A percentile compares a stretch with the other conserved stretches of the same genome.
These are phyloP conservation scores for Microchrysa polita DNA, from an alignment of 2,888 invertebrate genomes.

Conservation along the genomic window DNA sequence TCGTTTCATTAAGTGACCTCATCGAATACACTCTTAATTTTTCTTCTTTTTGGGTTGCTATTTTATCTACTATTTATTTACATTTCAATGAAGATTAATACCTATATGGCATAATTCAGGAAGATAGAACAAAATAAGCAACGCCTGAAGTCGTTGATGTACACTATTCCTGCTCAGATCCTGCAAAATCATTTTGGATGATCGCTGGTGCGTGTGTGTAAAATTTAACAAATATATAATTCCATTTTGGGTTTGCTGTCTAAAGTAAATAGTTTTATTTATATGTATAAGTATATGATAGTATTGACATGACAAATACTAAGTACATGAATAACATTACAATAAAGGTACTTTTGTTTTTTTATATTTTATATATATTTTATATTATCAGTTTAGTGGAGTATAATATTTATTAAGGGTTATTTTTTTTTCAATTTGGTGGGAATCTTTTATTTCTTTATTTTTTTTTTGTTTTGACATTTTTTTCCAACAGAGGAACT, in stretches of 20 bases:
- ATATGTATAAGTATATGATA: not conserved
- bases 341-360: conserved; percentile 1
- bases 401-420: too few species aligned
- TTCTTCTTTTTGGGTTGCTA: too few species aligned
- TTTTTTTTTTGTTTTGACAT: not conserved
- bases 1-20: too few species aligned
- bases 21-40: too few species aligned
- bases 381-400: not conserved
- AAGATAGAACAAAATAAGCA: too few species aligned
- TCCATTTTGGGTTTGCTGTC: too few species aligned
- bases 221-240: too few species aligned
- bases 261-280: not conserved
- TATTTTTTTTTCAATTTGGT: not conserved
- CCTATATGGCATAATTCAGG: too few species aligned
- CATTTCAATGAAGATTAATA: not conserved
- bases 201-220: too few species aligned
- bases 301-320: conserved; percentile 1
- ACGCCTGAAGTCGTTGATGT: too few species aligned
- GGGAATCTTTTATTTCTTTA: not conserved
- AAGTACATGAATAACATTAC: not conserved
- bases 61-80: not conserved
- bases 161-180: too few species aligned
- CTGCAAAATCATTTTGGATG: too few species aligned
- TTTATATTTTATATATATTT: not conserved
- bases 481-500: conserved; percentile 14